Evolutionary conservation across 2,113 vertebrate genomes (phyloP).

Genomic region (Oxygymnocypris stewartii): DNA sequence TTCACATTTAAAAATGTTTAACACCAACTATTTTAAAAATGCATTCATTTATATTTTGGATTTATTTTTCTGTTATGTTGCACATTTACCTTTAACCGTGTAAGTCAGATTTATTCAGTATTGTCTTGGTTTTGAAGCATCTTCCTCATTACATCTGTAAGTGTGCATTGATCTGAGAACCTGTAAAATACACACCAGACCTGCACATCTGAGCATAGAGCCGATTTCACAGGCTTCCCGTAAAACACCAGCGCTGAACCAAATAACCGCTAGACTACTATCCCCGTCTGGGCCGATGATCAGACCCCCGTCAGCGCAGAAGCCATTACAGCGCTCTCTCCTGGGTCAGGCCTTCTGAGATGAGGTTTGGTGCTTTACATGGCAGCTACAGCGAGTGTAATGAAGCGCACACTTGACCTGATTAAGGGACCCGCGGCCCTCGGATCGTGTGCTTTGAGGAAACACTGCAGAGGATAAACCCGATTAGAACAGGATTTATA

Average conservation of each 20-base stretch:
- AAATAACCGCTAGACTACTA: neutral
- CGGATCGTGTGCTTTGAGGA: neutral
- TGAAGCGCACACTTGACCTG: neutral
- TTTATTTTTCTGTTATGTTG: no score
- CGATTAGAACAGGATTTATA: neutral
- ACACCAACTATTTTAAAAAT: no score
- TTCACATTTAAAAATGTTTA: no score
- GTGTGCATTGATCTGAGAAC: neutral
- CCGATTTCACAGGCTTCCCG: neutral
- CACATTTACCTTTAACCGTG: no score
- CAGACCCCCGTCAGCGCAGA: neutral
- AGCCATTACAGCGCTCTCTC: no score
- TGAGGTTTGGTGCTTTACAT: neutral
- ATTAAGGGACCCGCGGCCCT: constrained; percentile 2
- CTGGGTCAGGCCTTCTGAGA: neutral
- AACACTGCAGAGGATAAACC: neutral
- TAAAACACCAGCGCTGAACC: neutral
- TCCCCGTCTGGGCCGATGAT: no score
- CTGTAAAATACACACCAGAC: no score
- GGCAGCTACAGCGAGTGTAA: neutral
- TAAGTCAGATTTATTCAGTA: no score
- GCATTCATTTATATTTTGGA: no score
- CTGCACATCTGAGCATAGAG: neutral
- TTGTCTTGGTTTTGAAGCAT: neutral
- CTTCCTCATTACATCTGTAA: neutral